phyloP scores from a whole-genome alignment of 37 sponge, comb jelly and placozoan species.

The Amphimedon queenslandica region DNA sequence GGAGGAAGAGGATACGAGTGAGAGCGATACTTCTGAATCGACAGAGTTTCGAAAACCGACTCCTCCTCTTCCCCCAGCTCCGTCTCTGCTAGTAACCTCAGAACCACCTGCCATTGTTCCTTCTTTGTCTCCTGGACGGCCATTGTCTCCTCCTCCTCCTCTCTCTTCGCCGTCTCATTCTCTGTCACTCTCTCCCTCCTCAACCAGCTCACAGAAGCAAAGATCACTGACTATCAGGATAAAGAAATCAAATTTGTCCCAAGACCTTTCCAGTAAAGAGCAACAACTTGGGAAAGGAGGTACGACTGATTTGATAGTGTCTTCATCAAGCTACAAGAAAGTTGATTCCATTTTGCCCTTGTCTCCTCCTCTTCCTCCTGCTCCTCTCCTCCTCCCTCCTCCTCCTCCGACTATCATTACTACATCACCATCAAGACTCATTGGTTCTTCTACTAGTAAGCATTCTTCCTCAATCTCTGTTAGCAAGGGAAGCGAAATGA shows the following conservation, averaged over 20 bases:
- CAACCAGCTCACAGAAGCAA: too few relatives aligned
- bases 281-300: too few relatives aligned
- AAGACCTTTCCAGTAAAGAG: too few relatives aligned
- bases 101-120: not conserved
- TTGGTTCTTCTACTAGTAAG: not conserved
- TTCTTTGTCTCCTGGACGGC: not conserved
- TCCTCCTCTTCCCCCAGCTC: not conserved
- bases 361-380: not conserved
- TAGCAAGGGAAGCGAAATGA: too few relatives aligned
- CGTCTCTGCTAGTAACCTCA: not conserved
- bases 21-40: too few relatives aligned
- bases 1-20: too few relatives aligned
- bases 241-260: too few relatives aligned
- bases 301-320: too few relatives aligned
- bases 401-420: not conserved
- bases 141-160: not conserved
- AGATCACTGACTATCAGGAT: too few relatives aligned
- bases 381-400: not conserved
- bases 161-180: not conserved
- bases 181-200: not conserved
- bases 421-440: not conserved
- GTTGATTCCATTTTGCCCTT: not conserved
- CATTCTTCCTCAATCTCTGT: constrained; percentile 1
- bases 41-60: too few relatives aligned
- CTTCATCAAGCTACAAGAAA: too few relatives aligned